phyloP scores from a whole-genome alignment of 2,888 invertebrate species.

The Dysmachus trigonus region DNA sequence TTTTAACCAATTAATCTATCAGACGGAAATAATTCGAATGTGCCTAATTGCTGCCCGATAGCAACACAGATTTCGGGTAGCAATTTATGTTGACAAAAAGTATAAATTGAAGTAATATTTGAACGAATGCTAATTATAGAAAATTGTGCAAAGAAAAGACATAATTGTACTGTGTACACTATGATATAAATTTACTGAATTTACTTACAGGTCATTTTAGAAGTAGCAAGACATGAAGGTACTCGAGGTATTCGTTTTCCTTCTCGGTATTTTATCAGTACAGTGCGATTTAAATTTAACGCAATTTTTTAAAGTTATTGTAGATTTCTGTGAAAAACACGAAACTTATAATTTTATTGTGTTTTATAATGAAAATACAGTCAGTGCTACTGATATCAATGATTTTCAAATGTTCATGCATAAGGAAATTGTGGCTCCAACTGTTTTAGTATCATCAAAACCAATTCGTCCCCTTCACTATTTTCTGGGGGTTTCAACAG shows the following conservation, averaged over 20 bases:
- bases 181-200: background rate
- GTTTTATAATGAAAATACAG: background rate
- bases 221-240: background rate
- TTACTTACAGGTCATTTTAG: background rate
- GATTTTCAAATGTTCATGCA: background rate
- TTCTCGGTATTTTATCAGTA: background rate
- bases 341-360: background rate
- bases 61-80: background rate
- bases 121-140: background rate
- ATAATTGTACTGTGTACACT: background rate
- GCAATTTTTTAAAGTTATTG: background rate
- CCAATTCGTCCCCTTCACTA: background rate
- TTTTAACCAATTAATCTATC: background rate
- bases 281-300: background rate
- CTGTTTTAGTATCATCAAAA: background rate
- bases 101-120: background rate
- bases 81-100: background rate
- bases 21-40: background rate
- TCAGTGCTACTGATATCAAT: background rate
- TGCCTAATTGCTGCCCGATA: background rate
- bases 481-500: background rate
- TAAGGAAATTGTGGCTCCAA: background rate
- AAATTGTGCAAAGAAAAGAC: background rate
- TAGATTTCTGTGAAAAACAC: background rate
- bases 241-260: background rate